Evolutionary conservation across 1,140 invertebrate species (phyloP).

Genomic region (Agrilus planipennis): DNA sequence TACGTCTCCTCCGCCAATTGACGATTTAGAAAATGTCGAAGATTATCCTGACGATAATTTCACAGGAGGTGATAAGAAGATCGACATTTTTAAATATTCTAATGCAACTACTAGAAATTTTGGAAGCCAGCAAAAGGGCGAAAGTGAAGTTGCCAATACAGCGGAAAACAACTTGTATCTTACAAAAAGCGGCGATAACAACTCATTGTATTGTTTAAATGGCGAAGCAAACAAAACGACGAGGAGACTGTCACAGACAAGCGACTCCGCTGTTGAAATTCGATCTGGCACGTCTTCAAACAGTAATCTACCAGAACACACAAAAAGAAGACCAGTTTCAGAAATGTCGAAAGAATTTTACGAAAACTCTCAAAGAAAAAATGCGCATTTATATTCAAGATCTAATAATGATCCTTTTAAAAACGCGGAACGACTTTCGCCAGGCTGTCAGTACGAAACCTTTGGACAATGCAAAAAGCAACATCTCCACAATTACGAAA

Average conservation of each 20-base stretch:
- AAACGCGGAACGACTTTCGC: too few species aligned
- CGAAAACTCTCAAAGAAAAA: too few species aligned
- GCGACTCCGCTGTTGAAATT: constrained; percentile 22
- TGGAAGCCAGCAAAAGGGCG: too few species aligned
- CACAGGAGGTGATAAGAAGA: constrained; percentile 6
- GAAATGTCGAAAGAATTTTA: constrained; percentile 52
- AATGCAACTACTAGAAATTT: too few species aligned
- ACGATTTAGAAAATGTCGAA: constrained; percentile 41
- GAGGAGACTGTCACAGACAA: constrained; percentile 22
- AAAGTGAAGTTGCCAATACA: background rate
- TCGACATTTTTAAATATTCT: constrained; percentile 6
- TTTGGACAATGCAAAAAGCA: too few species aligned
- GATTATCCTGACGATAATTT: constrained; percentile 10
- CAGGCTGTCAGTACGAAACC: too few species aligned
- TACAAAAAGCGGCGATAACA: constrained; percentile 15
- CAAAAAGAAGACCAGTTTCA: constrained; percentile 59
- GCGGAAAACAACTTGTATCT: background rate
- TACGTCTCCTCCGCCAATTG: constrained; percentile 56
- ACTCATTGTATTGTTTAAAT: constrained; percentile 18
- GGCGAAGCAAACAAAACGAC: constrained; percentile 12
- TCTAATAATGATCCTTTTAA: too few species aligned
- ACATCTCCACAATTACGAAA: constrained; percentile 29
- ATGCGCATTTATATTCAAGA: too few species aligned
- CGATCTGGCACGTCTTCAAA: constrained; percentile 8
- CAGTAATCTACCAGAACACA: constrained; percentile 45